A percentile compares a stretch with the other conserved stretches of the same genome.
These are phyloP conservation scores for Sphinx pinastri DNA, from an alignment of 2,888 invertebrate species.

Conservation along the genomic window DNA sequence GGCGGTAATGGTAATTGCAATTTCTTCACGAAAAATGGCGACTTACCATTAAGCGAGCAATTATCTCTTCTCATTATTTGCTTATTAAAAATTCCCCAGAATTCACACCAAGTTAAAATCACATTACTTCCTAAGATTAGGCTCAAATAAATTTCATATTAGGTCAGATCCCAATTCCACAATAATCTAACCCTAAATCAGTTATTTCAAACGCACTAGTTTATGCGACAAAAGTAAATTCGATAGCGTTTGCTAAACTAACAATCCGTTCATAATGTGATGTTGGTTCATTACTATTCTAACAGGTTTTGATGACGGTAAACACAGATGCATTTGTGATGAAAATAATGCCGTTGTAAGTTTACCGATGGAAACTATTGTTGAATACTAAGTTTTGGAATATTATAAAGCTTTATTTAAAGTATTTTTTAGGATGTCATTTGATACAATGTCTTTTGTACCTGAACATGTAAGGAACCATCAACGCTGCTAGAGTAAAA, in stretches of 20 bases:
- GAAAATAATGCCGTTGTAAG: not conserved
- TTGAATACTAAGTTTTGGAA: too few relatives aligned
- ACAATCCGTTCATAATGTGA: constrained; percentile 20
- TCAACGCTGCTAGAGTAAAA: too few relatives aligned
- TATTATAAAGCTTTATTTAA: too few relatives aligned
- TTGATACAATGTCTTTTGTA: too few relatives aligned
- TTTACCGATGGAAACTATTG: not conserved
- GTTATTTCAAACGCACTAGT: not conserved
- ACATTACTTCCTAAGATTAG: not conserved
- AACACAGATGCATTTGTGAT: constrained; percentile 9
- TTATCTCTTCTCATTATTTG: too few relatives aligned
- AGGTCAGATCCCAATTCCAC: not conserved
- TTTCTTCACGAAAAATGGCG: too few relatives aligned
- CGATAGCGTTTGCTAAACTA: constrained; percentile 17
- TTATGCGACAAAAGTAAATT: not conserved
- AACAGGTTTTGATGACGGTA: constrained; percentile 6
- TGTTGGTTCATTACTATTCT: constrained; percentile 21
- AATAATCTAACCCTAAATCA: not conserved
- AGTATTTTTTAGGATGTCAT: too few relatives aligned
- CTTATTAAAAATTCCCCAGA: too few relatives aligned
- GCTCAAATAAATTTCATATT: too few relatives aligned
- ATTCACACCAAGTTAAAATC: not conserved
- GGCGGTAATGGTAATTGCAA: too few relatives aligned
- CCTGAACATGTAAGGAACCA: too few relatives aligned
- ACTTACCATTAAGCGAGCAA: too few relatives aligned